phyloP scores from a whole-genome alignment of 2,888 invertebrate species.

The Shargacucullia verbasci region DNA sequence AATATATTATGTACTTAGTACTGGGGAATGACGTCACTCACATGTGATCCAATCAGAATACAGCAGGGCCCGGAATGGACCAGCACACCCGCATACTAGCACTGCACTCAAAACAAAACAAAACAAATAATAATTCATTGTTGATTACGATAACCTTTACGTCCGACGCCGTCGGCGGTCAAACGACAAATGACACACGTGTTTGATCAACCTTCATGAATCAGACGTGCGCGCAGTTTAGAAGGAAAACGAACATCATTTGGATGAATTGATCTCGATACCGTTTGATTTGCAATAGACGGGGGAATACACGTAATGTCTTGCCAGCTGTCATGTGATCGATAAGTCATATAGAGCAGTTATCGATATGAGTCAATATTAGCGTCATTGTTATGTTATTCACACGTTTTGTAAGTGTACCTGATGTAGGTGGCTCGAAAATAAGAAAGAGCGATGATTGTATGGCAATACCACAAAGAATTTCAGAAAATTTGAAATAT shows the following conservation, averaged over 20 bases:
- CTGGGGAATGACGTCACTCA: conserved; percentile 64
- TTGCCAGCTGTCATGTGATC: conserved; percentile 16
- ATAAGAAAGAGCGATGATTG: conserved; percentile 1
- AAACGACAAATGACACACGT: conserved; percentile 60
- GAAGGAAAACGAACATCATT: conserved; percentile 30
- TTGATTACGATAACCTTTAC: conserved; percentile 43
- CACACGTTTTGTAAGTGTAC: background rate
- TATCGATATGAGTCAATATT: conserved; percentile 28
- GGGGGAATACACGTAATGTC: conserved; percentile 16
- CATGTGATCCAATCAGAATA: conserved; percentile 82
- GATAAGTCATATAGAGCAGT: conserved; percentile 31
- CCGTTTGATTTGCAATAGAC: background rate
- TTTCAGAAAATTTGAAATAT: too few relatives aligned
- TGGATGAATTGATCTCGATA: conserved; percentile 3
- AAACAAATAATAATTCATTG: conserved; percentile 56
- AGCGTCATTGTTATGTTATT: conserved; percentile 8
- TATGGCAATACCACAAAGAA: too few relatives aligned
- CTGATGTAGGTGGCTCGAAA: conserved; percentile 6
- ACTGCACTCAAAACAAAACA: conserved; percentile 58
- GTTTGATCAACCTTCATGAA: conserved; percentile 8
- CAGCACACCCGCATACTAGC: conserved; percentile 57
- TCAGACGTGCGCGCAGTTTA: conserved; percentile 29
- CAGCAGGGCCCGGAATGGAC: conserved; percentile 72
- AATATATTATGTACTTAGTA: background rate
- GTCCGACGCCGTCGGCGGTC: conserved; percentile 57